These are phyloP conservation scores for Aspidoscelis tigris DNA, from an alignment of 2,113 vertebrate species.

Conservation along the genomic window DNA sequence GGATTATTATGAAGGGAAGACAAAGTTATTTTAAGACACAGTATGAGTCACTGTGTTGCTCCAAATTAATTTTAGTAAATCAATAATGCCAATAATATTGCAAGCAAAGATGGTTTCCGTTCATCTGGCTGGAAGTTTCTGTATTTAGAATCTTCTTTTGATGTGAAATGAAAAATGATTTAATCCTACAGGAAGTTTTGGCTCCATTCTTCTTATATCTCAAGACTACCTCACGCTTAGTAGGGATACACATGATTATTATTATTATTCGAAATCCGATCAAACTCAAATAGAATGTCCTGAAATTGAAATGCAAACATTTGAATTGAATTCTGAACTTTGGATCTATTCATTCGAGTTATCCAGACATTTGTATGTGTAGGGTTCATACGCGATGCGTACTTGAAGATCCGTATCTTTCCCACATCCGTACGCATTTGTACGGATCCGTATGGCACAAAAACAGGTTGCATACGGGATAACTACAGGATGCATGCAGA, in stretches of 20 bases:
- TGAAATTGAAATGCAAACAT: too few relatives aligned
- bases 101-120: not conserved
- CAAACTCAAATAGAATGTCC: too few relatives aligned
- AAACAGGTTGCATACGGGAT: too few relatives aligned
- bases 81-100: conserved; percentile 7
- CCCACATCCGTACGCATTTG: too few relatives aligned
- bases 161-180: not conserved
- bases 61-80: not conserved
- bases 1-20: conserved; percentile 33
- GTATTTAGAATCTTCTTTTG: not conserved
- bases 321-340: too few relatives aligned
- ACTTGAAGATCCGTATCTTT: too few relatives aligned
- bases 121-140: not conserved
- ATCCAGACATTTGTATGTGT: too few relatives aligned
- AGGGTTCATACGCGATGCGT: too few relatives aligned
- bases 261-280: too few relatives aligned
- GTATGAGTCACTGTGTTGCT: conserved; percentile 30
- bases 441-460: too few relatives aligned
- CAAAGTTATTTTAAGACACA: conserved; percentile 32
- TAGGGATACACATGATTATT: not conserved
- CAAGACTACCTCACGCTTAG: not conserved
- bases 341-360: too few relatives aligned
- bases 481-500: too few relatives aligned
- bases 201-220: not conserved
- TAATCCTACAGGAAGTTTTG: not conserved